These are phyloP conservation scores for Astyanax mexicanus DNA, from an alignment of 2,797 vertebrate species.

Conservation along the genomic window DNA sequence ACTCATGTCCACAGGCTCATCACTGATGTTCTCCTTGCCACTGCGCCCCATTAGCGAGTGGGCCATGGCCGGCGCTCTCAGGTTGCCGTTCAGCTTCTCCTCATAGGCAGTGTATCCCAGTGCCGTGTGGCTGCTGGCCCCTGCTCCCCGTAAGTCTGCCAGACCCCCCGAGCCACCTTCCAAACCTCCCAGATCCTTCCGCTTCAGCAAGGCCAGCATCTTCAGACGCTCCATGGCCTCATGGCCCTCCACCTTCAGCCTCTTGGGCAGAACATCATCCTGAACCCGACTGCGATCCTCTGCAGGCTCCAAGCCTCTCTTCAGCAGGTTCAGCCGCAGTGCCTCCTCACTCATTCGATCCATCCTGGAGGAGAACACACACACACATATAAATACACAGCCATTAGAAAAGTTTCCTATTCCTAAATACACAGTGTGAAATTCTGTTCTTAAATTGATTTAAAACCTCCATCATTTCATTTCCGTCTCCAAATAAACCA, in stretches of 20 bases:
- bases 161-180: conserved; percentile 43
- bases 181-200: conserved; percentile 85
- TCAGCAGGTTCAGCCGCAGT: conserved; percentile 90
- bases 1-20: conserved; percentile 97
- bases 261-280: conserved; percentile 90
- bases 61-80: conserved; percentile 67
- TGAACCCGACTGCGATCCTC: conserved; percentile 82
- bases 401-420: neutral
- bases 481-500: neutral
- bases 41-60: conserved; percentile 79
- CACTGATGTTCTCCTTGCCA: conserved; percentile 93
- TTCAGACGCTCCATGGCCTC: conserved; percentile 97
- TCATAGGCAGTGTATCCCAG: conserved; percentile 83
- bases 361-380: conserved; percentile 75
- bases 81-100: conserved; percentile 91
- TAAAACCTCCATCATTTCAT: neutral
- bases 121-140: conserved; percentile 61
- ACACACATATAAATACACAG: conserved; percentile 7
- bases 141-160: conserved; percentile 41
- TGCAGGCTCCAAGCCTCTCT: conserved; percentile 86
- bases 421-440: neutral
- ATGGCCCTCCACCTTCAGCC: conserved; percentile 94
- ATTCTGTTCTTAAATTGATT: neutral
- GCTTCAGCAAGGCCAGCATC: conserved; percentile 93
- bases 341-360: conserved; percentile 95